These are phyloP conservation scores for Terebella lapidaria DNA, from an alignment of 2,888 invertebrate genomes.

Conservation along the genomic window DNA sequence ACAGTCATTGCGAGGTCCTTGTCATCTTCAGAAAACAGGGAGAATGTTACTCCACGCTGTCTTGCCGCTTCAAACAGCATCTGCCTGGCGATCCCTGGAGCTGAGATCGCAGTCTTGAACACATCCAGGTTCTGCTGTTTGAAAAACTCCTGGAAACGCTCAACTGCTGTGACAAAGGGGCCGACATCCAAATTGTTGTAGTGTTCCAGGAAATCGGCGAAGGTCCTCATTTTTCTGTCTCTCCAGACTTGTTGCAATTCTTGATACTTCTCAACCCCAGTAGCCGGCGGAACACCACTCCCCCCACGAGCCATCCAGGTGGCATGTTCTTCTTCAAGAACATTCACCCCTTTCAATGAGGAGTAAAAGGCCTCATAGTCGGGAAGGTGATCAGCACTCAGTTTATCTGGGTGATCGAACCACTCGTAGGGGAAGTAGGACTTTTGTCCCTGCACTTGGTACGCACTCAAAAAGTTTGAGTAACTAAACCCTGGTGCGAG, in stretches of 20 bases:
- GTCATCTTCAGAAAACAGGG: too few relatives aligned
- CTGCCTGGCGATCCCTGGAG: constrained; percentile 1
- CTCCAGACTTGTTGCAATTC: background rate
- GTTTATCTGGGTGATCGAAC: background rate
- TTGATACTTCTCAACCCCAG: background rate
- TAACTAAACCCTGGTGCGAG: background rate
- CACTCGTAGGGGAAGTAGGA: background rate
- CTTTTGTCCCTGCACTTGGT: background rate
- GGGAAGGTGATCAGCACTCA: background rate
- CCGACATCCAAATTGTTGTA: constrained; percentile 7
- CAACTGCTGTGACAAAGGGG: constrained; percentile 2
- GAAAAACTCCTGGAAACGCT: background rate
- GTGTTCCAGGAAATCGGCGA: background rate
- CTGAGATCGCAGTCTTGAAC: constrained; percentile 4
- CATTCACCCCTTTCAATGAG: background rate
- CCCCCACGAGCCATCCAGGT: too few relatives aligned
- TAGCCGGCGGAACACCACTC: too few relatives aligned
- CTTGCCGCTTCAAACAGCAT: background rate
- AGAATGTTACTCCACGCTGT: background rate
- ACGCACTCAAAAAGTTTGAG: background rate
- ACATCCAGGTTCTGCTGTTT: background rate
- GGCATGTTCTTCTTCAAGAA: background rate
- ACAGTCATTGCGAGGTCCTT: constrained; percentile 1
- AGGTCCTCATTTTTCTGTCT: background rate
- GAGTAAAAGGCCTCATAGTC: background rate